Evolutionary conservation across 2,113 vertebrate genomes (phyloP), one percentile per base, ranked within the genome.

Genomic region (Tricholaema leucomelas): DNA sequence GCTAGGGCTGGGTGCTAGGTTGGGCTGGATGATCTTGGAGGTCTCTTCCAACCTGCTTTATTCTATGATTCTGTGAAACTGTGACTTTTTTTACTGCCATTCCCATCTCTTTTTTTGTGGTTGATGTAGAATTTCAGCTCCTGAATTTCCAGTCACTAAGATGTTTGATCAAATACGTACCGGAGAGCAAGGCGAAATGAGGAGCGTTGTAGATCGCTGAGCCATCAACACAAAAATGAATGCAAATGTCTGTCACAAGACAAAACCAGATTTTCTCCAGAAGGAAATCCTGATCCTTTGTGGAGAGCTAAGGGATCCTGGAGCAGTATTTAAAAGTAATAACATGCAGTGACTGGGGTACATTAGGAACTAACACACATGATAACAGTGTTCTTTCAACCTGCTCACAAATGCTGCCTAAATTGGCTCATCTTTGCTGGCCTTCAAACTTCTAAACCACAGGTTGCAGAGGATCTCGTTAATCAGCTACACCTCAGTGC

Each of bases 381-480:
- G 6, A 72, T 90, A 75, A 6, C 60, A 42, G 12, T 28, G 7
- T 46, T 91, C 14, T 66, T 77, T 73, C 17, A 46, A 1, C 20
- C 31, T 59, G 5, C 66, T 23, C 11, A 40, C 33, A 73, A 82
- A 12, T 3, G 5, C 17, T 52, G 15, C 25, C 27, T 74, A 20
- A 33, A 24, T 46, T 64, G 46, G 5, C 20, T 67, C 16, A 60
- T 75, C 12, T 65, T 80, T 91, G 2, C 4, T 71, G 30, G 9
- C 36, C 19, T 88, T 55, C 9, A 46, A 48, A 92, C 81, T 81
- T 89, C 58, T 73, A 46, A 74, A 72, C 54, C 67, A 23, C 74
- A 98, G 97, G 95, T 96, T 36, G 70, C 96, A 15, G 88, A 85
- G 24, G 97, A 97, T 30, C 95, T 98, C 5, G 93, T 97, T 50